Evolutionary conservation across 2,113 vertebrate genomes (phyloP), one percentile per base, ranked within the genome.

Genomic region (Atractosteus spatula): DNA sequence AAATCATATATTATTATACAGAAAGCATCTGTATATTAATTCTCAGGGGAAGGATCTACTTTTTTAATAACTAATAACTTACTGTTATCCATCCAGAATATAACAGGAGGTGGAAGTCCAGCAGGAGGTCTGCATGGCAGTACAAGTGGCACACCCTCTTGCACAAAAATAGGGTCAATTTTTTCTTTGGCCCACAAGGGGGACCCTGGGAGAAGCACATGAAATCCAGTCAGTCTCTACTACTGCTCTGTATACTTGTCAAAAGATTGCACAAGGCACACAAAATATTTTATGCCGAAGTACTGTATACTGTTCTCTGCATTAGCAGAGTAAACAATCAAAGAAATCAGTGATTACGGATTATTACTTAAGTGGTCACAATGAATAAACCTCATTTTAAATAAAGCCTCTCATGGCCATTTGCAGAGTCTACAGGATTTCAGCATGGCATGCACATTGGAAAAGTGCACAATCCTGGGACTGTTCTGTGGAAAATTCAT

Each of bases 81-180:
- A 99, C 97, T 94, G 14, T 96, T 96, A 91, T 98, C 96, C 97
- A 99, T 99, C 97, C 97, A 99, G 92, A 99, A 98, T 83, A 99
- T 94, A 75, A 98, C 91, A 68, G 97, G 96, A 62, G 96, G 95
- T 29, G 97, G 97, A 55, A 98, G 90, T 72, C 97, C 97, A 51
- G 92, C 82, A 0, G 97, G 97, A n/a, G 97, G 97, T 69, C 90
- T 92, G 76, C 97, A 99, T 56, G 88, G 92, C 66, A 99, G 87
- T 42, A 97, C 89, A 57, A 97, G 78, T 41, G 94, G 86, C 75
- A 93, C 91, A 6, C 97, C 97, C 82, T 95, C 93, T 59, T 78
- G 90, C 70, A 97, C 91, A 0, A 85, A 78, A 65, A 95, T 90
- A 68, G 94, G 93, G 76, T 94, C 93, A 62, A 95, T 88, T 75